Percentiles rank a stretch among this genome's conserved stretches.
Evolutionary conservation across 1,140 invertebrate genomes (phyloP).

Genomic region (Anastatus disparis): DNA sequence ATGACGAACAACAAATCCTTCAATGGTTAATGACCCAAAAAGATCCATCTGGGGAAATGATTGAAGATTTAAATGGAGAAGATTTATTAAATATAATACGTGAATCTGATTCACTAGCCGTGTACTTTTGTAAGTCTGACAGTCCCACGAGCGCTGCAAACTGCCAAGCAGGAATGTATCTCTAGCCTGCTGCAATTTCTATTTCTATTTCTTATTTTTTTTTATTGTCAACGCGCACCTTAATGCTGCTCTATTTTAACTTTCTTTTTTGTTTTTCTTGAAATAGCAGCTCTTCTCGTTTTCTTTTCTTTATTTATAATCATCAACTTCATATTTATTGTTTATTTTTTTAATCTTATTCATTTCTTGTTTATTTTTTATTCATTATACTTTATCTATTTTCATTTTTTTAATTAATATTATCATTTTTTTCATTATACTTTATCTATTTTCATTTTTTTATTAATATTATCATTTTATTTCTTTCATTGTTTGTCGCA

Average conservation of each 20-base stretch:
- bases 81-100: conserved; percentile 83
- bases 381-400: no score
- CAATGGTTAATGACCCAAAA: conserved; percentile 92
- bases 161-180: conserved; percentile 49
- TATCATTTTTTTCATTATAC: no score
- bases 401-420: no score
- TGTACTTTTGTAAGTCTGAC: conserved; percentile 91
- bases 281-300: not conserved
- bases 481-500: no score
- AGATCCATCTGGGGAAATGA: conserved; percentile 88
- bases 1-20: conserved; percentile 88
- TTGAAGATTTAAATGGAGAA: conserved; percentile 88
- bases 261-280: no score
- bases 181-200: conserved; percentile 45
- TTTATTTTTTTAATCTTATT: not conserved
- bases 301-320: not conserved
- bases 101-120: conserved; percentile 84
- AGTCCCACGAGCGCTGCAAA: conserved; percentile 42
- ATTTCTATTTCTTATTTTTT: not conserved
- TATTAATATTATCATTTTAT: no score
- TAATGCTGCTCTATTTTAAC: no score
- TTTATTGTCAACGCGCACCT: no score
- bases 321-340: not conserved
- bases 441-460: no score
- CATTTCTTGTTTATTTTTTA: not conserved